phyloP scores from a whole-genome alignment of 2,113 vertebrate species.

The Vicugna pacos region DNA sequence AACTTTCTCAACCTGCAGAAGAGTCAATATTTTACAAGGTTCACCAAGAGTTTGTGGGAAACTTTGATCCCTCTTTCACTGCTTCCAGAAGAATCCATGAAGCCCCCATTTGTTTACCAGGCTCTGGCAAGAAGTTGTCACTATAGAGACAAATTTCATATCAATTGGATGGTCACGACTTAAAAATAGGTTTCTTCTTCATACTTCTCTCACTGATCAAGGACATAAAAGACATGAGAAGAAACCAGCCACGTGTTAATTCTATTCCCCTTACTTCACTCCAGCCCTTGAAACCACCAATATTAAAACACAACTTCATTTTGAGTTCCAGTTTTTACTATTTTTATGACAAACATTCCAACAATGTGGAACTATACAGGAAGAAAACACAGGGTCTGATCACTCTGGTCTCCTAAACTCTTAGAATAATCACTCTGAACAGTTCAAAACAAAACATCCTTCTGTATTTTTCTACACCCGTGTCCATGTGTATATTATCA shows the following conservation, averaged over 20 bases:
- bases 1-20: slow-evolving; percentile 80
- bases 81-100: slow-evolving; percentile 66
- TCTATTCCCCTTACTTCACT: not conserved
- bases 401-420: not conserved
- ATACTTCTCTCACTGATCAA: not conserved
- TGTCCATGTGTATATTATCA: not conserved
- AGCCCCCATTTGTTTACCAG: not conserved
- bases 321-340: not conserved
- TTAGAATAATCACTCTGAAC: not conserved
- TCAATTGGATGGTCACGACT: not conserved
- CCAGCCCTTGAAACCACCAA: not conserved
- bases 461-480: not conserved
- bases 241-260: not conserved
- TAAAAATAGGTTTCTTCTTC: not conserved
- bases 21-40: slow-evolving; percentile 84
- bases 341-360: not conserved
- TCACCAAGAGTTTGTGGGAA: slow-evolving; percentile 88
- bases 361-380: not conserved
- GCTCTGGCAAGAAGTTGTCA: slow-evolving; percentile 19
- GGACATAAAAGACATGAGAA: not conserved
- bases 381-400: not conserved
- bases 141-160: slow-evolving; percentile 13
- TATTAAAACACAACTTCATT: not conserved
- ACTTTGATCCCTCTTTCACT: slow-evolving; percentile 66
- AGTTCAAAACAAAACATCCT: not conserved